phyloP scores from a whole-genome alignment of 1,140 invertebrate species.

The Cryptotermes secundus region DNA sequence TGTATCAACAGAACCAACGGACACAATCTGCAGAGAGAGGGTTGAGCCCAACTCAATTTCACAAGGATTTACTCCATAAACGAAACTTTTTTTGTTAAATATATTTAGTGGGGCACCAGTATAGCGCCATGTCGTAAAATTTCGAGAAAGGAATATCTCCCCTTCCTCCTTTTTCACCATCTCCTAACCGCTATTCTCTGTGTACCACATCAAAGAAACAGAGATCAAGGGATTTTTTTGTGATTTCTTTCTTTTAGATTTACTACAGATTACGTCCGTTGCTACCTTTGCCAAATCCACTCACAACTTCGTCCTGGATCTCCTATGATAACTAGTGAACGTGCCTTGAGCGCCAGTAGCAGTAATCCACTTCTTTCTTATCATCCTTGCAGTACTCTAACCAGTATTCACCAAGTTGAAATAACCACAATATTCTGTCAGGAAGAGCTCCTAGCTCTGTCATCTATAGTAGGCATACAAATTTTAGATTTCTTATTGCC shows the following conservation, averaged over 20 bases:
- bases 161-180: not conserved
- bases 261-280: not conserved
- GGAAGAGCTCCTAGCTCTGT: too few relatives aligned
- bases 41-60: not conserved
- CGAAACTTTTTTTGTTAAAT: not conserved
- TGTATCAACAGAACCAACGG: not conserved
- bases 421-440: too few relatives aligned
- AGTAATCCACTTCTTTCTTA: not conserved
- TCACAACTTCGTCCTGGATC: not conserved
- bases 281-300: slow-evolving; percentile 3
- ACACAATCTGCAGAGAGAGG: not conserved
- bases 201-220: slow-evolving; percentile 17
- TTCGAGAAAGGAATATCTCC: not conserved
- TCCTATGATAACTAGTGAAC: not conserved
- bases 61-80: slow-evolving; percentile 19
- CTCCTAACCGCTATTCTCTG: not conserved
- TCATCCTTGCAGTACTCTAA: too few relatives aligned
- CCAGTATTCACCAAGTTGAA: too few relatives aligned
- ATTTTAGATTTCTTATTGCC: too few relatives aligned
- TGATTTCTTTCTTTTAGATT: not conserved
- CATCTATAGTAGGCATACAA: too few relatives aligned
- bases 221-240: not conserved
- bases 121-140: not conserved
- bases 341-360: not conserved
- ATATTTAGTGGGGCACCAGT: not conserved